phyloP scores from a whole-genome alignment of 1,140 invertebrate genomes.

The Drosophila saltans region DNA sequence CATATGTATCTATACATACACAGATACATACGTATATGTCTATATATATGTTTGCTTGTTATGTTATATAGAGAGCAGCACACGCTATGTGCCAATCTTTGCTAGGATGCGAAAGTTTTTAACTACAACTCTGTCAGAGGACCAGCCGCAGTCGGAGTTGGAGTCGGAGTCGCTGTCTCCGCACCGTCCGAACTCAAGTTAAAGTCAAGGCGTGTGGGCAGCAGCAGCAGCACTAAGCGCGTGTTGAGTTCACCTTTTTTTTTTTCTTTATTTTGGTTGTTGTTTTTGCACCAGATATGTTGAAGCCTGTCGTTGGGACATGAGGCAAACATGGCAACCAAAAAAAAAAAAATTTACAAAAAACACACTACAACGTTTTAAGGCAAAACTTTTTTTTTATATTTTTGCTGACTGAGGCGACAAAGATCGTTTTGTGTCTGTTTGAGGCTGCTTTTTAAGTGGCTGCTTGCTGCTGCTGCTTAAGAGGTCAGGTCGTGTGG shows the following conservation, averaged over 20 bases:
- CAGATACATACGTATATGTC: neutral
- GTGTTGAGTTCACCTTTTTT: slow-evolving; percentile 23
- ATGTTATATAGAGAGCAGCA: slow-evolving; percentile 21
- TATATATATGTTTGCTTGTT: slow-evolving; percentile 13
- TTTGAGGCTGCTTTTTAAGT: slow-evolving; percentile 8
- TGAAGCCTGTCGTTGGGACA: slow-evolving; percentile 40
- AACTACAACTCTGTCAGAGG: slow-evolving; percentile 50
- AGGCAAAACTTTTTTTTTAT: slow-evolving; percentile 8
- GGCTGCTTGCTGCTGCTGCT: slow-evolving; percentile 10
- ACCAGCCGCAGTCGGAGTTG: slow-evolving; percentile 19
- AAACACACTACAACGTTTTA: slow-evolving; percentile 15
- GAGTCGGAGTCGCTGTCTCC: no score
- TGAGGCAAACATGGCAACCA: slow-evolving; percentile 21
- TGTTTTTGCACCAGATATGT: slow-evolving; percentile 51
- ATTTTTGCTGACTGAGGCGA: slow-evolving; percentile 7
- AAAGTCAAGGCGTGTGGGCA: slow-evolving; percentile 50
- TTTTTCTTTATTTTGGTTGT: slow-evolving; percentile 15
- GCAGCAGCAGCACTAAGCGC: slow-evolving; percentile 44
- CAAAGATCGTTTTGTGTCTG: slow-evolving; percentile 15
- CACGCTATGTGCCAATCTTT: slow-evolving; percentile 23
- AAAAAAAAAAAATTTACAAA: slow-evolving; percentile 8
- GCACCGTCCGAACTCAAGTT: neutral
- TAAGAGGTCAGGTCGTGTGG: slow-evolving; percentile 22
- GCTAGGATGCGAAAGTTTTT: slow-evolving; percentile 33
- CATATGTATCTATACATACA: slow-evolving; percentile 5